Evolutionary conservation across 1,140 invertebrate genomes (phyloP).

Genomic region (Drosophila leontia): DNA sequence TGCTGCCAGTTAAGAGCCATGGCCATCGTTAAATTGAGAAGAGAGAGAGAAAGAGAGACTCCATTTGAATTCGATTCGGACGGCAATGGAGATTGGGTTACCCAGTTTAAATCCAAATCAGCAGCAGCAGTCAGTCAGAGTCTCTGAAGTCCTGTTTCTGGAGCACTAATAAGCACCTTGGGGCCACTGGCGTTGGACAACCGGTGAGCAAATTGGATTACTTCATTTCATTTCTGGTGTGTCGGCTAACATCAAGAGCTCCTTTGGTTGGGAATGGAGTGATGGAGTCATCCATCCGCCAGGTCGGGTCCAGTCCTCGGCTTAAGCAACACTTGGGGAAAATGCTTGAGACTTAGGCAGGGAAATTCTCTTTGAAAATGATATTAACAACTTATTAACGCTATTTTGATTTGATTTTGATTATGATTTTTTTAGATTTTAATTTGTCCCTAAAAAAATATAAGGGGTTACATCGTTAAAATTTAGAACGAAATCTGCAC

Average conservation of each 20-base stretch:
- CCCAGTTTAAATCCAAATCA: constrained; percentile 20
- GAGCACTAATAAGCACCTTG: constrained; percentile 74
- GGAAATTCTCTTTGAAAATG: background rate
- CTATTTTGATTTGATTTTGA: no score
- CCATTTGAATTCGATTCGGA: constrained; percentile 15
- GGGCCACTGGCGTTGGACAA: constrained; percentile 69
- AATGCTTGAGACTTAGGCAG: background rate
- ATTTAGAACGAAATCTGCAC: no score
- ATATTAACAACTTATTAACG: no score
- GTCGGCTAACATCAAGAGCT: constrained; percentile 60
- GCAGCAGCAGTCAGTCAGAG: constrained; percentile 44
- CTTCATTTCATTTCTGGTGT: constrained; percentile 67
- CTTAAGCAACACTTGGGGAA: constrained; percentile 14
- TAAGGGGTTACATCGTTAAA: no score
- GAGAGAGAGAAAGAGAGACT: background rate
- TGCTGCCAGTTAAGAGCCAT: constrained; percentile 38
- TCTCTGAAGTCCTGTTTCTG: background rate
- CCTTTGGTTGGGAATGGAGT: background rate
- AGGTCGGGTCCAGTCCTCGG: background rate
- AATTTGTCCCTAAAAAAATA: no score
- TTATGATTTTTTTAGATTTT: no score
- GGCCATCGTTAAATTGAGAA: constrained; percentile 29
- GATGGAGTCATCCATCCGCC: constrained; percentile 11
- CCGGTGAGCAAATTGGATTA: constrained; percentile 78
- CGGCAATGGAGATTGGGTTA: constrained; percentile 1